Percentiles rank a stretch among this genome's conserved stretches.
phyloP scores from a whole-genome alignment of 2,797 vertebrate species.

The Crenichthys baileyi region DNA sequence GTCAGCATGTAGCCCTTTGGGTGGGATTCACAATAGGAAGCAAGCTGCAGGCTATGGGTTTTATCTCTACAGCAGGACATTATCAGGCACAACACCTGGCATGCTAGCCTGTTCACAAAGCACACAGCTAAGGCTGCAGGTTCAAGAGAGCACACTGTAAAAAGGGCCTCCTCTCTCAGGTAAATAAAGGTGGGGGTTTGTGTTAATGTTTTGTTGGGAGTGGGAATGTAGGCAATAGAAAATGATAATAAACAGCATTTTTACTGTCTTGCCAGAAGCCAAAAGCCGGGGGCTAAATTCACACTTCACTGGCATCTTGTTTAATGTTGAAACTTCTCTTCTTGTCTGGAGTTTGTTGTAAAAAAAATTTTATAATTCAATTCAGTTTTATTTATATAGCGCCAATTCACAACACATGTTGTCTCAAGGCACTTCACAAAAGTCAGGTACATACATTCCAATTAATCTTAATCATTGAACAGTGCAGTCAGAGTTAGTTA shows the following conservation, averaged over 20 bases:
- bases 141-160: constrained; percentile 45
- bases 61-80: constrained; percentile 58
- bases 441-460: no score
- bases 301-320: background rate
- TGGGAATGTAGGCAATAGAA: constrained; percentile 15
- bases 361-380: no score
- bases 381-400: no score
- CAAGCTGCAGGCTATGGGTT: constrained; percentile 54
- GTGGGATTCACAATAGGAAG: constrained; percentile 71
- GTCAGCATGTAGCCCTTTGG: constrained; percentile 62
- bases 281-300: background rate
- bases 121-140: constrained; percentile 47
- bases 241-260: constrained; percentile 24
- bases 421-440: no score
- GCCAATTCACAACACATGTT: no score
- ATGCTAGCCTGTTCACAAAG: constrained; percentile 46
- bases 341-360: background rate
- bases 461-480: no score
- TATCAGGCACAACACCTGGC: constrained; percentile 68
- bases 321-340: background rate
- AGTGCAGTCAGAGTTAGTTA: no score
- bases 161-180: constrained; percentile 37
- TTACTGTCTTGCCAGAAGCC: background rate
- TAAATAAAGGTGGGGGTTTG: constrained; percentile 59
- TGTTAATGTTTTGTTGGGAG: constrained; percentile 28